These are phyloP conservation scores for Myrmecophaga tridactyla DNA, from an alignment of 2,113 vertebrate species.

Conservation along the genomic window DNA sequence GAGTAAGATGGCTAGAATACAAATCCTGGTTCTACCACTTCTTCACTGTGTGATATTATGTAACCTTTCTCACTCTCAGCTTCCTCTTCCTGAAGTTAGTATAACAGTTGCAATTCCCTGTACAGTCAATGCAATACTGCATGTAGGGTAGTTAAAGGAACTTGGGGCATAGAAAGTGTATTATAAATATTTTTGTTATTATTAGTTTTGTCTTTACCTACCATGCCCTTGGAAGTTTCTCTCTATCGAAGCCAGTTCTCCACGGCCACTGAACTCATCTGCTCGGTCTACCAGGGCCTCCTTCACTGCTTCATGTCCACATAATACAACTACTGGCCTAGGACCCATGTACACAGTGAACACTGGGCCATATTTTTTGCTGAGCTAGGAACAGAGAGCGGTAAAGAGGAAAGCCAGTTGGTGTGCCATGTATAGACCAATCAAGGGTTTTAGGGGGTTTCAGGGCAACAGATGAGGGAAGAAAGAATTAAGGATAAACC, in stretches of 20 bases:
- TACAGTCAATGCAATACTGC: not conserved
- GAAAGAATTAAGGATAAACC: not conserved
- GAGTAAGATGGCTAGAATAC: not conserved
- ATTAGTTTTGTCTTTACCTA: conserved; percentile 49
- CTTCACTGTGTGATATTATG: not conserved
- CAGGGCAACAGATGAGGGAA: not conserved
- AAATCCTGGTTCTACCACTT: not conserved
- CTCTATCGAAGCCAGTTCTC: conserved; percentile 75
- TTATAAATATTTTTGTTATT: not conserved
- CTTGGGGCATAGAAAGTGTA: accelerated
- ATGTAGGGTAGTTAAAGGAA: not conserved
- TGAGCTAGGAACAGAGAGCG: conserved; percentile 66
- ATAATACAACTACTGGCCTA: conserved; percentile 77
- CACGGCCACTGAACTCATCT: conserved; percentile 79
- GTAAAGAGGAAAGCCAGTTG: not conserved
- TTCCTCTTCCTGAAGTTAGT: not conserved
- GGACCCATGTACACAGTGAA: conserved; percentile 80
- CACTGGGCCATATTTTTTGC: conserved; percentile 78
- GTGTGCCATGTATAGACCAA: not conserved
- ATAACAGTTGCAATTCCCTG: not conserved
- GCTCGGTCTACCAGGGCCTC: conserved; percentile 78
- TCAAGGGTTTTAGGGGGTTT: not conserved
- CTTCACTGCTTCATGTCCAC: conserved; percentile 79
- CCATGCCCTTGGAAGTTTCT: conserved; percentile 79
- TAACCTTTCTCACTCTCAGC: not conserved